Evolutionary conservation across 2,888 invertebrate genomes (phyloP), one percentile per base, ranked within the genome.

Genomic region (Agonum fuliginosum): DNA sequence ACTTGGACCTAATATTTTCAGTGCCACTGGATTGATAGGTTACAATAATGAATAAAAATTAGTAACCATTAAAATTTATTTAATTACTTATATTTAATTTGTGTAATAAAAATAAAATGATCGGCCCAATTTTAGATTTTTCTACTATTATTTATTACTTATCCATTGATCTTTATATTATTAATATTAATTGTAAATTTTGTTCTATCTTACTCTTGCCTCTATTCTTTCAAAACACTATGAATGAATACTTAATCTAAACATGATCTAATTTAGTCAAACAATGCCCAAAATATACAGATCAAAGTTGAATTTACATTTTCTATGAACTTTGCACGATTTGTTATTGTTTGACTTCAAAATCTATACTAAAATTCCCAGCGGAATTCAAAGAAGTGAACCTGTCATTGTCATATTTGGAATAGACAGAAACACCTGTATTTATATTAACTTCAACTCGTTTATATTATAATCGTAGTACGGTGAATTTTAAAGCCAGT

Each of bases 401-500:
- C 24, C 5, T 54, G 22, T 12, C 24, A n/a, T 54, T 20, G 8
- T 54, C 54, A 54, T 54, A 54, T 54, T 54, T 54, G 54, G 54
- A 54, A 22, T 22, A 54, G n/a, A 22, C 54, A 24, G 24, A 48
- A 54, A 54, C 54, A 54, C 24, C 54, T 20, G 10, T 54, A 24
- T 24, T 54, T 54, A 54, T 12, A 54, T 12, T 54, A 54, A 27
- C 24, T 12, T 24, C 22, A 54, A 54, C 12, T 54, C 24, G 24
- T 54, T 24, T 54, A 54, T 20, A 54, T 12, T 24, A 54, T 24
- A 22, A n/a, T n/a, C n/a, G 24, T 20, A 54, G 54, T 24, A 54
- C 54, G 20, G n/a, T 54, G 54, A 54, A 54, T 54, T 20, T 24
- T 54, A n/a, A 54, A n/a, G 22, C 54, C n/a, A 54, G 54, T 54